Conservation (phyloP, 2,797 vertebrate species). For the Artibeus jamaicensis region DNA sequence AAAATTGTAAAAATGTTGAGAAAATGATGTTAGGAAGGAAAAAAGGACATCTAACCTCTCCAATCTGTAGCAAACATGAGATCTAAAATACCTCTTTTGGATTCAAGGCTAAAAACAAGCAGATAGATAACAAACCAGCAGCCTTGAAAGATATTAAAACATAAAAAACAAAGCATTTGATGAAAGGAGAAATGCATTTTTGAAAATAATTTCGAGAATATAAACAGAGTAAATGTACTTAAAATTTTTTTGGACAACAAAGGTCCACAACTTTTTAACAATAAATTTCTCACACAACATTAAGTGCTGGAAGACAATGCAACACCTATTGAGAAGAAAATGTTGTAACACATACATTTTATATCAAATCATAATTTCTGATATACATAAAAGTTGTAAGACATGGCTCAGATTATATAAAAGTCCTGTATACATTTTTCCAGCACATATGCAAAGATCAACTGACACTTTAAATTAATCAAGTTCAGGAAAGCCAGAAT, state of each 20-base stretch:
- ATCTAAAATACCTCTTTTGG: neutral
- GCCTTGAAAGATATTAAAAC: neutral
- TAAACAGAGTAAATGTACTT: neutral
- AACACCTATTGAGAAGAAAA: neutral
- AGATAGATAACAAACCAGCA: neutral
- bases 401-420: neutral
- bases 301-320: neutral
- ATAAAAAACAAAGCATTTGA: neutral
- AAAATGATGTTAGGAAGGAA: neutral
- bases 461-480: neutral
- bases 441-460: neutral
- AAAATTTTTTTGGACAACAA: neutral
- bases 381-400: neutral
- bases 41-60: neutral
- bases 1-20: neutral
- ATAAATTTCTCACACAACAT: neutral
- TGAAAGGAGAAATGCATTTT: neutral
- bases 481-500: neutral
- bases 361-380: too few relatives aligned
- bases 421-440: neutral
- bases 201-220: neutral
- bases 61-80: neutral
- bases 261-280: neutral
- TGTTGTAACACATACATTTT: neutral
- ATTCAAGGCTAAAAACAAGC: neutral